Evolutionary conservation across 2,888 invertebrate species (phyloP).

Genomic region (Agonopterix subpropinquella): DNA sequence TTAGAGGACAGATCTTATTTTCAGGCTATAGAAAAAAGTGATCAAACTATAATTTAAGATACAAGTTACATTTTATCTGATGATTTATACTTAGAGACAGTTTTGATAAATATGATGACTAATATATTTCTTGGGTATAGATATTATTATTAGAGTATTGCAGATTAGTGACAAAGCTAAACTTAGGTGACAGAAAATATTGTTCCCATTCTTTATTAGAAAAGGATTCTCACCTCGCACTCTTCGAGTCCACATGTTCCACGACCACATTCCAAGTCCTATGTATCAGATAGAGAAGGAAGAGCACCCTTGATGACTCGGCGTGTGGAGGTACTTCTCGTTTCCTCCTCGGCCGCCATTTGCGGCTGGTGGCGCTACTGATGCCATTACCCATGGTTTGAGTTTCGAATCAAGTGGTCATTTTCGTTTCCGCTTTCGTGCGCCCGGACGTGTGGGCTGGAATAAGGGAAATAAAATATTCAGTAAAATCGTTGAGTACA

Average conservation of each 20-base stretch:
- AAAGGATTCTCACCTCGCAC: conserved; percentile 48
- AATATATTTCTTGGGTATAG: no score
- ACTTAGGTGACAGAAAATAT: no score
- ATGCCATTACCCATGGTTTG: conserved; percentile 49
- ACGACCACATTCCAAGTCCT: conserved; percentile 82
- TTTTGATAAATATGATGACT: no score
- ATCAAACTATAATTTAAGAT: no score
- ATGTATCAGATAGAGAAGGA: conserved; percentile 80
- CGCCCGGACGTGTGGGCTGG: neutral
- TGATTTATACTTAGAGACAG: no score
- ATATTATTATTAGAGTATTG: no score
- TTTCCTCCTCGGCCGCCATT: conserved; percentile 31
- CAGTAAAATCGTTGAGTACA: no score
- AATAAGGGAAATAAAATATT: neutral
- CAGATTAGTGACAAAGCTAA: no score
- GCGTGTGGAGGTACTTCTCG: conserved; percentile 48
- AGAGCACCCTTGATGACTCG: conserved; percentile 77
- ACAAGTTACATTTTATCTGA: no score
- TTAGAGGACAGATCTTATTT: no score
- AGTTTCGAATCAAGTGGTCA: conserved; percentile 24
- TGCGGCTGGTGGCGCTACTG: conserved; percentile 47
- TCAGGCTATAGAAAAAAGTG: no score
- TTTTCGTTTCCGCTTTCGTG: conserved; percentile 14
- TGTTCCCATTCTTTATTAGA: neutral
- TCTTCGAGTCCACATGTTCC: conserved; percentile 76